Conservation (phyloP, 2,797 vertebrate species). For the Epinephelus malabaricus region DNA sequence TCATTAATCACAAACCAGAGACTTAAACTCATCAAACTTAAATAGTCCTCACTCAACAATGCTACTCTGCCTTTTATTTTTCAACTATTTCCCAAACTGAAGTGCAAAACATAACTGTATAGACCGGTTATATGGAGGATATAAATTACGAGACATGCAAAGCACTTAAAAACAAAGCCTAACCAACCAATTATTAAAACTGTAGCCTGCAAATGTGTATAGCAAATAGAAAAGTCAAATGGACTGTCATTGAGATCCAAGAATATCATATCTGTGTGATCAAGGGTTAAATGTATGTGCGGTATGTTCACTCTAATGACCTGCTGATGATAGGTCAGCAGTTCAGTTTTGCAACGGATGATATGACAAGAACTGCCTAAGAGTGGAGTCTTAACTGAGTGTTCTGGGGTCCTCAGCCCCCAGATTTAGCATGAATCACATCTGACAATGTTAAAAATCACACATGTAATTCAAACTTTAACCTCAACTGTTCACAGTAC, state of each 20-base stretch:
- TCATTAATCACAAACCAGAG: background rate
- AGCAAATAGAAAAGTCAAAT: background rate
- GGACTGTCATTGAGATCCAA: background rate
- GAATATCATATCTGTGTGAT: background rate
- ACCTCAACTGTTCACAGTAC: background rate
- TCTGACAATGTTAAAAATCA: background rate
- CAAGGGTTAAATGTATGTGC: background rate
- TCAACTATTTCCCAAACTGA: no score
- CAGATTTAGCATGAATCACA: no score
- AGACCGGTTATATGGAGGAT: background rate
- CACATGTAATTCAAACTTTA: background rate
- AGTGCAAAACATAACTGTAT: background rate
- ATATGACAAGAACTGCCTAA: background rate
- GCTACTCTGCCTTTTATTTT: background rate
- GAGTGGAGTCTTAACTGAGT: background rate
- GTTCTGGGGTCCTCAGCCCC: background rate
- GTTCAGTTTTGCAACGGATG: background rate
- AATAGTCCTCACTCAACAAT: background rate
- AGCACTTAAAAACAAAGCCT: background rate
- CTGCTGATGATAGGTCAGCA: background rate
- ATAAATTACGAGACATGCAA: background rate
- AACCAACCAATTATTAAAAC: background rate
- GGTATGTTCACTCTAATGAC: background rate
- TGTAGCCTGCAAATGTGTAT: background rate
- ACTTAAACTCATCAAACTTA: background rate